A percentile compares a stretch with the other conserved stretches of the same genome.
Conservation (phyloP, 2,113 vertebrate species). For the human (Homo sapiens) region GRCh38 chrX:12583501-12584000, state of each 20-base stretch:
- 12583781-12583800: rapidly evolving
- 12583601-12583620: too few species aligned
- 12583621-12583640: background rate
- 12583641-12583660: too few species aligned
- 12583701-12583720: rapidly evolving
- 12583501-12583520: too few species aligned
- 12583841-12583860: background rate
- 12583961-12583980: background rate
- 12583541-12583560: too few species aligned
- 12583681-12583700: background rate
- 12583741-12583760: background rate
- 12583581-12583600: rapidly evolving
- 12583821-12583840: too few species aligned
- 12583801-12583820: background rate
- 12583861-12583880: background rate
- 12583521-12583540: too few species aligned
- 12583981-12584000: rapidly evolving
- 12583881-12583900: background rate
- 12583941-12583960: background rate
- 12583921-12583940: background rate
- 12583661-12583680: background rate
- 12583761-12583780: background rate
- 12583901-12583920: background rate
- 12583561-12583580: too few species aligned
- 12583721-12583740: too few species aligned